Base-by-base conservation (phyloP, 2,888 invertebrate genomes). In the Laspeyria flexula region DNA sequence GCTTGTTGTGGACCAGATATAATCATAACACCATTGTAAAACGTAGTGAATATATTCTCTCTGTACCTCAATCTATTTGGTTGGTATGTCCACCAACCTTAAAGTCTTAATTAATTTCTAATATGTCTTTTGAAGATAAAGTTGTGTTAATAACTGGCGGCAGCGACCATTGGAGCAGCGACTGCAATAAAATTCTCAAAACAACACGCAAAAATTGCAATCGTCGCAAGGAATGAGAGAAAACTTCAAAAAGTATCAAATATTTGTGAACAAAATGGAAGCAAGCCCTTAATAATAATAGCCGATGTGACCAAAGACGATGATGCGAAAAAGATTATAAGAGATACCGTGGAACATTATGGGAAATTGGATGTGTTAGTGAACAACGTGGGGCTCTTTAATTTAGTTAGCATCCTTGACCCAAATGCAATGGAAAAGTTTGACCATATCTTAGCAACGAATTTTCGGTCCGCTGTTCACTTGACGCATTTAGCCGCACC, bases 401-500 rank as follows among this genome's bases (percentile, higher is more conserved):
- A 37, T n/a, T 7, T 18, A 3, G 55, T 49, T 3, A 70, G 63
- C 44, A 71, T 77, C 35, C 39, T 60, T 1, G 69, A 69, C 3
- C 59, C 70, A 10, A 48, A 68, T 15, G 71, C 68, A 0, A 67
- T 81, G 46, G 44, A 59, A 50, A 54, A 54, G 3, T 78, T 68
- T 44, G 78, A 81, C 47, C 33, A 69, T 10, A 50, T 70, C 0
- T 69, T 77, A 45, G 47, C 51, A 12, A 67, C 65, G n/a, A 77
- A 80, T 60, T 64, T 80, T n/a, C 66, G 78, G 3, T 58, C 77
- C 16, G 43, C 57, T 9, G 73, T 79, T 11, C 56, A 64, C 27
- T 43, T 79, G 12, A 73, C 75, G 0, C 59, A 77, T 93, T 78
- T 97, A 47, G 96, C 96, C 15, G 95, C 96, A 0, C 97, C 97